phyloP scores from a whole-genome alignment of 2,113 vertebrate genomes.

The Rattus norvegicus region DNA sequence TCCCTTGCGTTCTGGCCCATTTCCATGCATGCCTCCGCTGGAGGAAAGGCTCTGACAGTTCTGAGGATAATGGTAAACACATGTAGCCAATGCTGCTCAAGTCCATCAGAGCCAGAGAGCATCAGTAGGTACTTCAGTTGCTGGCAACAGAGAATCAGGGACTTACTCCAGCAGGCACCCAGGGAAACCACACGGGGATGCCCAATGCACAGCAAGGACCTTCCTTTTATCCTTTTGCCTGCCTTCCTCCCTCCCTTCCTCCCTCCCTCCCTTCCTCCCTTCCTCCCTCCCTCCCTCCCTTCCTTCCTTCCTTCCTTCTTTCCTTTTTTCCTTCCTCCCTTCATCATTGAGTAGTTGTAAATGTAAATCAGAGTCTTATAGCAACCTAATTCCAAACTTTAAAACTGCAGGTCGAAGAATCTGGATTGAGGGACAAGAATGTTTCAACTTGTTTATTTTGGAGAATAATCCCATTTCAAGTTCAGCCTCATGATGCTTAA shows the following conservation, averaged over 20 bases:
- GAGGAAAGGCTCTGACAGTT: constrained; percentile 86
- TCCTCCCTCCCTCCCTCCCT: no score
- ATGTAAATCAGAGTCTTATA: constrained; percentile 73
- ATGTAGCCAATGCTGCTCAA: constrained; percentile 83
- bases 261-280: no score
- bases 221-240: not conserved
- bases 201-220: constrained; percentile 57
- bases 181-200: constrained; percentile 74
- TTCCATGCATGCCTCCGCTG: constrained; percentile 86
- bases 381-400: constrained; percentile 82
- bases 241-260: no score
- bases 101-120: constrained; percentile 84
- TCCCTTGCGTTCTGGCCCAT: constrained; percentile 83
- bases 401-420: constrained; percentile 61
- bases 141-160: constrained; percentile 82
- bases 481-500: constrained; percentile 84
- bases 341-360: constrained; percentile 77
- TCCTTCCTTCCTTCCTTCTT: not conserved
- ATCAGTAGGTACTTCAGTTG: constrained; percentile 86
- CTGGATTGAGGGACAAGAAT: constrained; percentile 66
- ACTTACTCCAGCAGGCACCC: constrained; percentile 80
- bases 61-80: constrained; percentile 89
- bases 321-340: not conserved
- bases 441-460: constrained; percentile 84
- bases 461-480: constrained; percentile 82